These are phyloP conservation scores for Escarpia spicata DNA, from an alignment of 2,888 invertebrate genomes.

Conservation along the genomic window DNA sequence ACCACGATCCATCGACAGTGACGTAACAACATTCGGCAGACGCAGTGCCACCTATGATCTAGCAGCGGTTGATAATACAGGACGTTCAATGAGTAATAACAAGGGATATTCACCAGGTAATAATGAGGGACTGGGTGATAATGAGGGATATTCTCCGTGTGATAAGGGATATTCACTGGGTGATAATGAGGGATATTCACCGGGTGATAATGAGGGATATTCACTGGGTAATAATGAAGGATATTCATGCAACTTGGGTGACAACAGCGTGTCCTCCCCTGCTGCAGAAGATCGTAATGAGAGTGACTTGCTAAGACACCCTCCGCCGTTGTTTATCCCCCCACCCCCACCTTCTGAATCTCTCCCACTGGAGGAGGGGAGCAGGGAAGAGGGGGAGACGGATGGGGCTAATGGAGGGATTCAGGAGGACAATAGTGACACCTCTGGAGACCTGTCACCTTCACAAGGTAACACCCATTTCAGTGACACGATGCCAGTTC, in stretches of 20 bases:
- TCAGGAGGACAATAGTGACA: neutral
- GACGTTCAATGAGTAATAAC: neutral
- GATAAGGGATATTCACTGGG: conserved; percentile 8
- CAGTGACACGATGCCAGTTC: neutral
- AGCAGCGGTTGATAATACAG: neutral
- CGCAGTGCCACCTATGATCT: conserved; percentile 31
- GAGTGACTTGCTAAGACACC: neutral
- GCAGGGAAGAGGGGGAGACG: neutral
- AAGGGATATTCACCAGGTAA: neutral
- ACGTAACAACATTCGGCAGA: conserved; percentile 1
- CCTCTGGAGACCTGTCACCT: neutral
- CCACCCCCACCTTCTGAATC: conserved; percentile 32
- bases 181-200: neutral
- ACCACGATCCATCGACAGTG: conserved; percentile 24
- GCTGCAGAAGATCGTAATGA: neutral
- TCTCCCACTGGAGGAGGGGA: conserved; percentile 24
- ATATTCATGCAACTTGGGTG: neutral
- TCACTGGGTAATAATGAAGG: neutral
- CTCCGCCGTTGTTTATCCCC: conserved; percentile 30
- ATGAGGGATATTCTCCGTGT: neutral
- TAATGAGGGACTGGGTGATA: neutral
- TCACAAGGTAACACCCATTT: neutral
- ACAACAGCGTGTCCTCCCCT: neutral
- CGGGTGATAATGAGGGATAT: neutral
- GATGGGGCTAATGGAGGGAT: neutral